Conservation (phyloP, 2,888 invertebrate genomes). For the Trachelus troglodyta region DNA sequence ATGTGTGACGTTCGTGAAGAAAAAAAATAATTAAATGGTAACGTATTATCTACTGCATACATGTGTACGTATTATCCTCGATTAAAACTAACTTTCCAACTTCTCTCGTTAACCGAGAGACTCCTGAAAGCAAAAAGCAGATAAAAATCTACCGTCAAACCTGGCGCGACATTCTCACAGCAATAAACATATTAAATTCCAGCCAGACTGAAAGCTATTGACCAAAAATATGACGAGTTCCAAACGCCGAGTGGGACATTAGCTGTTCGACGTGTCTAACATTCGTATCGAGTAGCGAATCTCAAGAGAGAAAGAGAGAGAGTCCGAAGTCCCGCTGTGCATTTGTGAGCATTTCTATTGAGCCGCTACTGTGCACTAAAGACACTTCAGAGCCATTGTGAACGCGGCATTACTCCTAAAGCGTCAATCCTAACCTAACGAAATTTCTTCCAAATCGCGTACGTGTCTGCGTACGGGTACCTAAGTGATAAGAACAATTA, state of each 20-base stretch:
- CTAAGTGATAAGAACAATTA: no score
- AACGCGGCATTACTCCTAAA: slow-evolving; percentile 35
- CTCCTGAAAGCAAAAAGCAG: slow-evolving; percentile 17
- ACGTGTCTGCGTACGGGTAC: neutral
- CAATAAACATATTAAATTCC: slow-evolving; percentile 60
- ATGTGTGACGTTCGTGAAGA: no score
- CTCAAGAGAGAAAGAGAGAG: slow-evolving; percentile 41
- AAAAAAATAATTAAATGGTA: no score
- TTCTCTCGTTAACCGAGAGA: no score
- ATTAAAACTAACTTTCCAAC: no score
- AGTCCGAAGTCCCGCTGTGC: slow-evolving; percentile 60
- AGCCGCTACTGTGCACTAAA: slow-evolving; percentile 56
- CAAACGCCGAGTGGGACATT: slow-evolving; percentile 39
- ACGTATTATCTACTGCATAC: no score
- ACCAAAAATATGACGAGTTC: slow-evolving; percentile 26
- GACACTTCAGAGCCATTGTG: slow-evolving; percentile 58
- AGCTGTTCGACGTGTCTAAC: slow-evolving; percentile 43
- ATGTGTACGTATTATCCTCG: no score
- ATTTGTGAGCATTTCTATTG: slow-evolving; percentile 59
- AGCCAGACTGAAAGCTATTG: slow-evolving; percentile 41
- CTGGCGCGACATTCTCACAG: slow-evolving; percentile 58
- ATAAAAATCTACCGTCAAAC: slow-evolving; percentile 52
- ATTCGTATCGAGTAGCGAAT: slow-evolving; percentile 62
- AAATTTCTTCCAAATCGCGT: slow-evolving; percentile 33
- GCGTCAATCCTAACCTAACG: slow-evolving; percentile 49